Conservation (phyloP, 1,140 invertebrate genomes). For the Leptonema lineaticorne region DNA sequence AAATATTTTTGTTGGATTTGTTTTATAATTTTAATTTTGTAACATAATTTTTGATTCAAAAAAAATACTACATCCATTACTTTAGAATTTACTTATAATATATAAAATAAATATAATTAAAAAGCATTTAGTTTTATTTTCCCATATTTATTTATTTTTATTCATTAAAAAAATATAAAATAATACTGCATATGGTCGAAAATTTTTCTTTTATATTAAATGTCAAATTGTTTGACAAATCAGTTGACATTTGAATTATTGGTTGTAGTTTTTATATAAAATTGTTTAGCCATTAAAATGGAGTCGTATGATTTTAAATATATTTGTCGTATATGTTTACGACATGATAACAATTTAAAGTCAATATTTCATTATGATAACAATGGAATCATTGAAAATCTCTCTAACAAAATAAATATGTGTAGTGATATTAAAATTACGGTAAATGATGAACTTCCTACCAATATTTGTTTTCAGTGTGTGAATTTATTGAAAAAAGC, state of each 20-base stretch:
- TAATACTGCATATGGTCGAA: not conserved
- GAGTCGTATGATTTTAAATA: not conserved
- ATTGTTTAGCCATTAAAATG: too few relatives aligned
- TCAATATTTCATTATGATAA: constrained; percentile 6
- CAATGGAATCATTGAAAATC: not conserved
- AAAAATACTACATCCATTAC: too few relatives aligned
- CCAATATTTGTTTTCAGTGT: constrained; percentile 6
- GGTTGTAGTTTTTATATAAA: not conserved
- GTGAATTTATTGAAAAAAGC: constrained; percentile 14
- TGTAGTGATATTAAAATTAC: constrained; percentile 1
- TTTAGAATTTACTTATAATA: too few relatives aligned
- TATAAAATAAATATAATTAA: too few relatives aligned
- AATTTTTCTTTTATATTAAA: not conserved
- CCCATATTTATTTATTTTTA: too few relatives aligned
- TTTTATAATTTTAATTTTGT: too few relatives aligned
- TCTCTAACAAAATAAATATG: not conserved
- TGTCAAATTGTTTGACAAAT: too few relatives aligned
- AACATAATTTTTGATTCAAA: too few relatives aligned
- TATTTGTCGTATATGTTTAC: not conserved
- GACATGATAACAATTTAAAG: not conserved
- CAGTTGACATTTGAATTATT: not conserved
- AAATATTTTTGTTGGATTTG: too few relatives aligned
- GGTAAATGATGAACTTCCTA: constrained; percentile 1
- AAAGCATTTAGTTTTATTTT: too few relatives aligned
- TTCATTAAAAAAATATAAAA: too few relatives aligned